phyloP scores from a whole-genome alignment of 2,797 vertebrate species.

The Sebastes nivosus region DNA sequence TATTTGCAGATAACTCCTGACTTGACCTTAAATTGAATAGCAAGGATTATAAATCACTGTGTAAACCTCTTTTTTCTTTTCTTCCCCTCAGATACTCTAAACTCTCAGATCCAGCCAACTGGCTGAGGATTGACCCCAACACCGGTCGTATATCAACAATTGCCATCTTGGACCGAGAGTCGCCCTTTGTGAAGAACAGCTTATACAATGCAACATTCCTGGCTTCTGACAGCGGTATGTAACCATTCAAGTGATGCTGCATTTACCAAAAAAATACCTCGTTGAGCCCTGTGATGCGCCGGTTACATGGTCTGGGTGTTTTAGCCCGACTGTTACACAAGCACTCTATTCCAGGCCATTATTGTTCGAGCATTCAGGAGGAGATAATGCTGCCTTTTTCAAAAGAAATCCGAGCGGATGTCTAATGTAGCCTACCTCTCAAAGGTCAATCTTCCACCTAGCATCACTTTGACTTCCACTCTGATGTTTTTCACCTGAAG shows the following conservation, averaged over 20 bases:
- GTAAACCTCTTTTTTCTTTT: constrained; percentile 23
- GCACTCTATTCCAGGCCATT: constrained; percentile 31
- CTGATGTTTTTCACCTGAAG: constrained; percentile 39
- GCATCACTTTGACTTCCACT: constrained; percentile 45
- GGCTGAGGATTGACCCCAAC: constrained; percentile 92
- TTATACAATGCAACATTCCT: constrained; percentile 97
- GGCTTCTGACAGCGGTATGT: constrained; percentile 92
- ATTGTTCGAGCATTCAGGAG: constrained; percentile 39
- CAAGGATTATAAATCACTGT: constrained; percentile 1
- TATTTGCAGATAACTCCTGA: not conserved
- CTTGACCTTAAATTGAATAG: not conserved
- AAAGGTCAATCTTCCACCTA: constrained; percentile 57
- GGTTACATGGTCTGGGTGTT: constrained; percentile 41
- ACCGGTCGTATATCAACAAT: constrained; percentile 91
- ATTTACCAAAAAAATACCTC: constrained; percentile 29
- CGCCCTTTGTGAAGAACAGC: constrained; percentile 93
- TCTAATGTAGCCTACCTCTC: constrained; percentile 31
- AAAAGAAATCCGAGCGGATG: constrained; percentile 19
- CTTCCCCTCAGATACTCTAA: constrained; percentile 89
- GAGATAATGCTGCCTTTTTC: constrained; percentile 51
- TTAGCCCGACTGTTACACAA: constrained; percentile 40
- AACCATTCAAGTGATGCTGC: constrained; percentile 24
- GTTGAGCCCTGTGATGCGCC: constrained; percentile 27
- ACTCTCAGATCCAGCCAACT: constrained; percentile 93
- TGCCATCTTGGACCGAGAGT: constrained; percentile 93